These are phyloP conservation scores for Tragelaphus buxtoni DNA, from an alignment of 2,113 vertebrate genomes.

Conservation along the genomic window DNA sequence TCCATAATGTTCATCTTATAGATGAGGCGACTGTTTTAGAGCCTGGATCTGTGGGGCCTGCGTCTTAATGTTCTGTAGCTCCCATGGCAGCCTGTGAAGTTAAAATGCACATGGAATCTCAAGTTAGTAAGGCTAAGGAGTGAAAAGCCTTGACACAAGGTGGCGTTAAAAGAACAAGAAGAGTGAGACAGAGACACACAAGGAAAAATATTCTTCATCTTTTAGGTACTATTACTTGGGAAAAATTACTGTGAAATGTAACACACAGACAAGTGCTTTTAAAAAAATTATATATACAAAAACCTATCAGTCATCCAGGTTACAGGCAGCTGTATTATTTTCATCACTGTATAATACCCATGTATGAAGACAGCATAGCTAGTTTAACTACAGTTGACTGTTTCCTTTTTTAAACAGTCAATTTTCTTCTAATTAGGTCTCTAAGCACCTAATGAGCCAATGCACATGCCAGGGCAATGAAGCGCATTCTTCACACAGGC, in stretches of 20 bases:
- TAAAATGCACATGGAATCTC: neutral
- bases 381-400: neutral
- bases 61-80: neutral
- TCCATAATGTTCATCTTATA: neutral
- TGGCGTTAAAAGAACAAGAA: neutral
- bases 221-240: neutral
- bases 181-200: neutral
- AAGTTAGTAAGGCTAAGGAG: neutral
- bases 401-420: neutral
- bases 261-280: neutral
- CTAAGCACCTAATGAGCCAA: neutral
- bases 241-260: neutral
- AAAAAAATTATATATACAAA: neutral
- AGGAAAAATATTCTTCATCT: neutral
- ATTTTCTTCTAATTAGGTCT: neutral
- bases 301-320: neutral
- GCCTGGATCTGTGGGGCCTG: neutral
- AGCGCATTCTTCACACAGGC: neutral
- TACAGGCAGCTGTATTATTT: accelerated
- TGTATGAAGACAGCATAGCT: neutral
- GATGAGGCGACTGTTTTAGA: neutral
- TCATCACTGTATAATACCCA: neutral
- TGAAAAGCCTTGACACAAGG: accelerated
- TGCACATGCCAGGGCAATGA: neutral
- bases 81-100: neutral